Evolutionary conservation across 2,113 vertebrate genomes (phyloP).

Genomic region (Glareola pratincola): DNA sequence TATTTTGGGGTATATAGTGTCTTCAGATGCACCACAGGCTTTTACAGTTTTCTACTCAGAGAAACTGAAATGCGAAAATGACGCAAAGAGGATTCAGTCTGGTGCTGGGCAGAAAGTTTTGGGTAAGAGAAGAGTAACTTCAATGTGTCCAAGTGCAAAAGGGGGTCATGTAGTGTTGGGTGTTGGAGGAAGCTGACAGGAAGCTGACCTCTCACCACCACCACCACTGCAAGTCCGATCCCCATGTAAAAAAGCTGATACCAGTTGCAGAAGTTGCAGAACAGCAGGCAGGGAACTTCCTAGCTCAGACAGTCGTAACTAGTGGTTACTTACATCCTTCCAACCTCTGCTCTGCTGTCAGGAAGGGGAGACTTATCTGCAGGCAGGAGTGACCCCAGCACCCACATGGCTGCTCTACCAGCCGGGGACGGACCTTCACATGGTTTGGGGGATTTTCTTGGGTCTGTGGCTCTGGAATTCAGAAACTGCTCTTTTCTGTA

Average conservation of each 20-base stretch:
- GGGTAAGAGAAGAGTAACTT: neutral
- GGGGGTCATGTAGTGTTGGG: neutral
- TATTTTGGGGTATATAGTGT: neutral
- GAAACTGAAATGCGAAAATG: neutral
- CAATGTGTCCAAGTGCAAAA: neutral
- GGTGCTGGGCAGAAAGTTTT: neutral
- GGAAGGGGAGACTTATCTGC: neutral
- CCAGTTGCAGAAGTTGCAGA: neutral
- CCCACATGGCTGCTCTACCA: neutral
- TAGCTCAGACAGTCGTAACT: neutral
- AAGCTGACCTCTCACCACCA: neutral
- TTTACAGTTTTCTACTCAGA: neutral
- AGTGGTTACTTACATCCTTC: neutral
- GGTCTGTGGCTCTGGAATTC: neutral
- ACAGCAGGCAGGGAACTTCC: neutral
- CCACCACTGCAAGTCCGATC: neutral
- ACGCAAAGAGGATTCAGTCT: neutral
- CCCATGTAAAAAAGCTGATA: fast-evolving
- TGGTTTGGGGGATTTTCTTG: neutral
- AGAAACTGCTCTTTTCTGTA: neutral
- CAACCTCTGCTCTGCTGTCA: neutral
- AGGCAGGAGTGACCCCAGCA: neutral
- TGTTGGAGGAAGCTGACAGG: neutral
- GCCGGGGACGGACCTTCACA: neutral
- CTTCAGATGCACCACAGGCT: neutral